Evolutionary conservation across 2,797 vertebrate species (phyloP).

Genomic region (Syngnathus rostellatus): DNA sequence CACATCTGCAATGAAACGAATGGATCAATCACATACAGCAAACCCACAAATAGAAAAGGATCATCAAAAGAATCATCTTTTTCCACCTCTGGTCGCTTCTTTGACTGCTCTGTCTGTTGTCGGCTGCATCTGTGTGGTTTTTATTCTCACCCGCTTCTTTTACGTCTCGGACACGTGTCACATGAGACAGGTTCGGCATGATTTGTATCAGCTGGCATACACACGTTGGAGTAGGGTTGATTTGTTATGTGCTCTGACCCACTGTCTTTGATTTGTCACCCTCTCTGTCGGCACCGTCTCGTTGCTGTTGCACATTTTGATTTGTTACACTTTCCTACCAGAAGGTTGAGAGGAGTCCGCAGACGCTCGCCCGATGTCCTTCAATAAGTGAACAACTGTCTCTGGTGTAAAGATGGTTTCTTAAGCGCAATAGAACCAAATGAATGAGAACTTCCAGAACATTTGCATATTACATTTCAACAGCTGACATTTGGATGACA

Average conservation of each 20-base stretch:
- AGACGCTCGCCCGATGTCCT: constrained; percentile 23
- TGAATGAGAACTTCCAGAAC: constrained; percentile 6
- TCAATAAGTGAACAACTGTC: constrained; percentile 14
- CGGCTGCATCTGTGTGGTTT: constrained; percentile 4
- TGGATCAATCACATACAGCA: not conserved
- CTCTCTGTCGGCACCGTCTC: constrained; percentile 21
- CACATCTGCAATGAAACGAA: constrained; percentile 3
- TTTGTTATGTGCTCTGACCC: constrained; percentile 44
- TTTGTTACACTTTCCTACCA: constrained; percentile 21
- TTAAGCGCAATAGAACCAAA: not conserved
- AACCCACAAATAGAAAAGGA: not conserved
- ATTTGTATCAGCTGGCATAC: constrained; percentile 48
- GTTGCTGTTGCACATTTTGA: constrained; percentile 24
- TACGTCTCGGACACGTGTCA: constrained; percentile 17
- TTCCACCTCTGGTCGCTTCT: constrained; percentile 7
- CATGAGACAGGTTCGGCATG: constrained; percentile 51
- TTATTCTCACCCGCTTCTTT: not conserved
- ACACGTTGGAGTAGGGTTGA: constrained; percentile 33
- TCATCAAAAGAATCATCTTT: not conserved
- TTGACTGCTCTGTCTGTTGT: constrained; percentile 29
- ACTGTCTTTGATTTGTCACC: constrained; percentile 49
- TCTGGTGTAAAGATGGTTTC: constrained; percentile 2
- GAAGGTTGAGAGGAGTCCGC: constrained; percentile 14
- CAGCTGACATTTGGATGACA: constrained; percentile 61
- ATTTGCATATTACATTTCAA: constrained; percentile 47